Evolutionary conservation across 1,140 invertebrate species (phyloP).

Genomic region (Vanessa atalanta): DNA sequence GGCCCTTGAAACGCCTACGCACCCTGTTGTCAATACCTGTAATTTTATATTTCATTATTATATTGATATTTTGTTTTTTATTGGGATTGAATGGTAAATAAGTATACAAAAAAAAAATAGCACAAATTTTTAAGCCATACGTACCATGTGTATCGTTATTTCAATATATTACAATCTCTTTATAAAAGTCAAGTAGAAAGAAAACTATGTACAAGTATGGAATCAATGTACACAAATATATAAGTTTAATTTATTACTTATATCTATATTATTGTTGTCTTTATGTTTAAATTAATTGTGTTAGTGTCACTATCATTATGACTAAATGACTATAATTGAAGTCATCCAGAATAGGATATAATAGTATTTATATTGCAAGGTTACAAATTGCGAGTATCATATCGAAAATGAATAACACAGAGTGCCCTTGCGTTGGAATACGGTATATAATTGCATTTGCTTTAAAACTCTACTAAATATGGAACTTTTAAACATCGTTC

Average conservation of each 20-base stretch:
- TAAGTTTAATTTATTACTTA: no score
- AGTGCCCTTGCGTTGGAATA: constrained; percentile 67
- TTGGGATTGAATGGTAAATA: no score
- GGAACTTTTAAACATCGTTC: not conserved
- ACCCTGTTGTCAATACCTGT: constrained; percentile 99
- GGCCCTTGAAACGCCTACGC: constrained; percentile 98
- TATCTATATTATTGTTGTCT: not conserved
- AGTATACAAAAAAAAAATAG: no score
- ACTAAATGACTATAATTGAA: constrained; percentile 51
- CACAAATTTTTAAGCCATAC: no score
- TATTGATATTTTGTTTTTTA: not conserved
- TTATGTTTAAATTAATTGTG: not conserved
- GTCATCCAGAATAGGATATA: constrained; percentile 69
- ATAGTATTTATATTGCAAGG: constrained; percentile 69
- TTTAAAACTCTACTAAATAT: not conserved
- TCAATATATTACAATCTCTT: no score
- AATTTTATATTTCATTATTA: constrained; percentile 27
- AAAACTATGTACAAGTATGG: no score
- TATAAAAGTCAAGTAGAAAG: no score
- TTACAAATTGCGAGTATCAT: constrained; percentile 77
- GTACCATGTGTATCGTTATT: no score
- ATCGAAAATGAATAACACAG: constrained; percentile 68
- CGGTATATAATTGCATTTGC: not conserved
- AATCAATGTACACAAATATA: no score
- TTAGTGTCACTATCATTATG: constrained; percentile 66